These are phyloP conservation scores for Drosophila merina DNA, from an alignment of 2,888 invertebrate species.

Conservation along the genomic window DNA sequence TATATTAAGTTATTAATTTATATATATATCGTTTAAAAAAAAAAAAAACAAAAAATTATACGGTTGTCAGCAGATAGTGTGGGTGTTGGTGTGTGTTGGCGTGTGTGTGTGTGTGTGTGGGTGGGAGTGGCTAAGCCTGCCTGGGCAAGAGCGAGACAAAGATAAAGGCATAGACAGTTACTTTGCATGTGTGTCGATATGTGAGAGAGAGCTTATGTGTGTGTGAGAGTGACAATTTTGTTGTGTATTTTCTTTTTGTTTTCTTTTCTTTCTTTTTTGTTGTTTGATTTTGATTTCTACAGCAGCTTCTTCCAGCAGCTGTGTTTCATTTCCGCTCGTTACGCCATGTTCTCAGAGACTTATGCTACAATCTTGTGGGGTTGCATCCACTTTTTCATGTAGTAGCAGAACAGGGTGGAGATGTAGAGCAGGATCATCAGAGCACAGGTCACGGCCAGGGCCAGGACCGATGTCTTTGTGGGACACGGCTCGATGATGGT, in stretches of 20 bases:
- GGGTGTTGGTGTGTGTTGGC: slow-evolving; percentile 9
- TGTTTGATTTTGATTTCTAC: slow-evolving; percentile 25
- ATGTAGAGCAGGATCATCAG: slow-evolving; percentile 94
- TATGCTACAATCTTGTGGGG: slow-evolving; percentile 92
- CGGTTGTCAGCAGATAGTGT: slow-evolving; percentile 64
- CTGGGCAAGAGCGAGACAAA: slow-evolving; percentile 63
- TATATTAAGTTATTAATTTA: slow-evolving; percentile 68
- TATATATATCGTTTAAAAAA: slow-evolving; percentile 57
- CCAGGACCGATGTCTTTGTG: slow-evolving; percentile 95
- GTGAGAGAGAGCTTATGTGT: slow-evolving; percentile 23
- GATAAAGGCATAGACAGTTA: slow-evolving; percentile 51
- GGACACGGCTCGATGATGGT: slow-evolving; percentile 96
- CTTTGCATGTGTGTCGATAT: slow-evolving; percentile 6
- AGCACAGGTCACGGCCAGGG: slow-evolving; percentile 95
- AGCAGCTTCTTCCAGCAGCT: slow-evolving; percentile 9
- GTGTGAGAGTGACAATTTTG: slow-evolving; percentile 63
- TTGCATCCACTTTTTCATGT: slow-evolving; percentile 95
- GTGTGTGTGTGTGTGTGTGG: slow-evolving; percentile 16
- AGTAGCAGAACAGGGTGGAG: slow-evolving; percentile 95
- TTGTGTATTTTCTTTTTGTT: slow-evolving; percentile 55
- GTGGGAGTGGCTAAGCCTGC: slow-evolving; percentile 39
- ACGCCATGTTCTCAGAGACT: slow-evolving; percentile 63
- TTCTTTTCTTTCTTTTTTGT: slow-evolving; percentile 35
- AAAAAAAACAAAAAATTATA: slow-evolving; percentile 77
- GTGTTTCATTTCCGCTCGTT: slow-evolving; percentile 26